Evolutionary conservation across 2,113 vertebrate genomes (phyloP).

Genomic region (Menura novaehollandiae): DNA sequence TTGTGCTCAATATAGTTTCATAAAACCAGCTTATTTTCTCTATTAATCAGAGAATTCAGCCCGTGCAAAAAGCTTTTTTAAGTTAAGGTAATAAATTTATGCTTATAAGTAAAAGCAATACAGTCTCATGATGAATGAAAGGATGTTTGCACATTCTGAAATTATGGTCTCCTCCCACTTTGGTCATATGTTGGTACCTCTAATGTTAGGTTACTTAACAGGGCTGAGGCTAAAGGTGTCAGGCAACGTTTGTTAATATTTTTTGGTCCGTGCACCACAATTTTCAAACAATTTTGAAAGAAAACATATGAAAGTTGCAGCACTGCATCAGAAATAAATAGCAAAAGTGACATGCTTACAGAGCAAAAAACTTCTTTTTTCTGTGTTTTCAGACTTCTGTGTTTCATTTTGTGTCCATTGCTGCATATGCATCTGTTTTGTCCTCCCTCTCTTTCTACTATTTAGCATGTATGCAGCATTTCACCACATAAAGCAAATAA

Average conservation of each 20-base stretch:
- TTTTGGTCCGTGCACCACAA: accelerated
- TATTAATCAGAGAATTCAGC: neutral
- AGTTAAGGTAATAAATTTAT: neutral
- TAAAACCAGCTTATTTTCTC: neutral
- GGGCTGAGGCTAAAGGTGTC: neutral
- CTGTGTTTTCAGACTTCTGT: neutral
- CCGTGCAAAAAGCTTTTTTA: neutral
- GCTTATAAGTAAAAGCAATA: neutral
- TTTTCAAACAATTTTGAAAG: neutral
- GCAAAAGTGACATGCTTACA: neutral
- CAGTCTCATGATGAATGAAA: neutral
- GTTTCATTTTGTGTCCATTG: neutral
- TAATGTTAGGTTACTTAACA: neutral
- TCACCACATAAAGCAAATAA: neutral
- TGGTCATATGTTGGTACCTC: neutral
- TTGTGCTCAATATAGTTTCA: neutral
- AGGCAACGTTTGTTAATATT: neutral
- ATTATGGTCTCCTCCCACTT: neutral
- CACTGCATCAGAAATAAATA: neutral
- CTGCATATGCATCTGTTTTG: neutral
- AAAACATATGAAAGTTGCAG: neutral
- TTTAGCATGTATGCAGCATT: neutral
- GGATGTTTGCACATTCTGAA: neutral
- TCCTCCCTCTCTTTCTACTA: neutral
- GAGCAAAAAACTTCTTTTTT: neutral